Evolutionary conservation across 2,797 vertebrate species (phyloP).

Genomic region (Hirundo rustica): DNA sequence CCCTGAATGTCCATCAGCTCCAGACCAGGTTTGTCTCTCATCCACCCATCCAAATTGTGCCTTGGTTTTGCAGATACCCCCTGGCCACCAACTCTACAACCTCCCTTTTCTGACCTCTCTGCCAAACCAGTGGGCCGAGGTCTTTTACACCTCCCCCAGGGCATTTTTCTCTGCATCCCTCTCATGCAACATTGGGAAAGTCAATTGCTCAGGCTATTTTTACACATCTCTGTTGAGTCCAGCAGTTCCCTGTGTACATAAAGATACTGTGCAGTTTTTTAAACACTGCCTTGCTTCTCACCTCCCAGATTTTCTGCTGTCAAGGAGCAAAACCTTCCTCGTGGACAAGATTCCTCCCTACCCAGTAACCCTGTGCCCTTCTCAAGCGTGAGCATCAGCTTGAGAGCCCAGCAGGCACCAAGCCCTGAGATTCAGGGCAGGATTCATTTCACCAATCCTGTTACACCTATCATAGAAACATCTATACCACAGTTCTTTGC

Average conservation of each 20-base stretch:
- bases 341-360: background rate
- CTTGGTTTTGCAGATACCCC: background rate
- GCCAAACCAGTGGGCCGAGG: background rate
- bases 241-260: background rate
- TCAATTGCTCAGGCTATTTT: background rate
- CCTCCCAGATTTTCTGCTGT: background rate
- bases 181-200: background rate
- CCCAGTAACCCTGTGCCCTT: background rate
- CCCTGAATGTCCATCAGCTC: background rate
- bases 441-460: background rate
- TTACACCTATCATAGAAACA: background rate
- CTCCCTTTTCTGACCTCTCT: background rate
- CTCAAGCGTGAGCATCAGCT: background rate
- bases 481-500: background rate
- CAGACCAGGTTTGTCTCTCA: background rate
- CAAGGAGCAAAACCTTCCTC: background rate
- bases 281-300: background rate
- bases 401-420: background rate
- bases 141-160: background rate
- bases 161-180: background rate
- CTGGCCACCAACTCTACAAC: background rate
- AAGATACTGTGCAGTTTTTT: background rate
- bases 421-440: background rate
- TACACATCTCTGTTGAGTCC: background rate
- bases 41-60: background rate